A percentile compares a stretch with the other conserved stretches of the same genome.
phyloP scores from a whole-genome alignment of 2,113 vertebrate genomes.

The Elephantulus edwardii region DNA sequence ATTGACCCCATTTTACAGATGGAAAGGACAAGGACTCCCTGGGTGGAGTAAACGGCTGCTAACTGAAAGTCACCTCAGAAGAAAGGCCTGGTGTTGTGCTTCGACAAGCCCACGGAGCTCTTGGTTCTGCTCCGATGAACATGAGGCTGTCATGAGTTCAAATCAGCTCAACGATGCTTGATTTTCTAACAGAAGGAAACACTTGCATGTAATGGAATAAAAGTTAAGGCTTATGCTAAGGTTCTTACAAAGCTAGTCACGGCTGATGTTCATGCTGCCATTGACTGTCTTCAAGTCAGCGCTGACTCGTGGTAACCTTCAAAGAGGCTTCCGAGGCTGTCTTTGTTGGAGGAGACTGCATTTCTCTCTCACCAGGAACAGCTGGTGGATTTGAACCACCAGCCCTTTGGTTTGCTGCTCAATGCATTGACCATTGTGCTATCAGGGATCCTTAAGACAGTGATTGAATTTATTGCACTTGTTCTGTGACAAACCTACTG shows the following conservation, averaged over 20 bases:
- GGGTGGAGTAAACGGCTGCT: neutral
- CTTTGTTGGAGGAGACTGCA: no score
- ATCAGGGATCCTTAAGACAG: no score
- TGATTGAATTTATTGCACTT: no score
- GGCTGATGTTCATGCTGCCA: accelerated
- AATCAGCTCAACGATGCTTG: neutral
- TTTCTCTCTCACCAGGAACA: no score
- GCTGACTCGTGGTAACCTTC: no score
- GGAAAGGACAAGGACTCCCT: neutral
- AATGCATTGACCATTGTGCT: no score
- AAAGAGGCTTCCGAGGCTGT: no score
- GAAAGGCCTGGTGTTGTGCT: neutral
- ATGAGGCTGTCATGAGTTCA: neutral
- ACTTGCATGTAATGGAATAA: neutral
- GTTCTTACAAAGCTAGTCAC: no score
- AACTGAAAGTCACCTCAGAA: neutral
- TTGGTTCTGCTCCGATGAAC: neutral
- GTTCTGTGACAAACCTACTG: no score
- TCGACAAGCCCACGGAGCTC: neutral
- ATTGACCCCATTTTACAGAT: neutral
- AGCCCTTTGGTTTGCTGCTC: no score
- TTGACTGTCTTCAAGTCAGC: no score
- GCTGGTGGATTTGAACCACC: no score
- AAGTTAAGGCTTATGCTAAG: neutral
- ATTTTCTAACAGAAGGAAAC: neutral